Evolutionary conservation across 2,888 invertebrate species (phyloP).

Genomic region (Harpalus rubripes): DNA sequence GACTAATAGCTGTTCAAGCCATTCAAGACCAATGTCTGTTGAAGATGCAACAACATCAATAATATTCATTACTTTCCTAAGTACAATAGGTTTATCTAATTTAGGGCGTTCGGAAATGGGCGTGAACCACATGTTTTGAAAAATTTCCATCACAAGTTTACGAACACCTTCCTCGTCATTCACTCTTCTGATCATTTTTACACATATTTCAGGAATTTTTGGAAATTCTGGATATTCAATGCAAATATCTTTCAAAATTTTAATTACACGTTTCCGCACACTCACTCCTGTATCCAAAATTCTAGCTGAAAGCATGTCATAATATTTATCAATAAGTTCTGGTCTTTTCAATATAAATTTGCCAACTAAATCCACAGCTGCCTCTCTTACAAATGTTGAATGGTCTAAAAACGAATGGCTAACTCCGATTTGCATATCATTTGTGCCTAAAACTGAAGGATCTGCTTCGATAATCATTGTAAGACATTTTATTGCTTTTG

Average conservation of each 20-base stretch:
- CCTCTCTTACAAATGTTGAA: constrained; percentile 99
- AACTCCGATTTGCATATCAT: constrained; percentile 98
- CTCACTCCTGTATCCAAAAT: constrained; percentile 99
- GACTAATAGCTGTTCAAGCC: constrained; percentile 96
- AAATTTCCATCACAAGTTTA: constrained; percentile 98
- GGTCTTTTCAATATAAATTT: constrained; percentile 98
- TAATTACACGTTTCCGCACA: constrained; percentile 98
- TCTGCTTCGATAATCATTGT: constrained; percentile 99
- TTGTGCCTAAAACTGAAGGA: constrained; percentile 91
- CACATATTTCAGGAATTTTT: constrained; percentile 99
- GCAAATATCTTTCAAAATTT: constrained; percentile 98
- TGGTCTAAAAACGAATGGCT: constrained; percentile 97
- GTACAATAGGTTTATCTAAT: constrained; percentile 78
- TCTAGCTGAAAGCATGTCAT: constrained; percentile 94
- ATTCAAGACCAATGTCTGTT: constrained; percentile 93
- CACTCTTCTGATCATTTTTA: constrained; percentile 98
- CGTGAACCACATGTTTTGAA: constrained; percentile 99
- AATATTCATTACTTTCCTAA: constrained; percentile 96
- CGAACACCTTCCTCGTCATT: constrained; percentile 98
- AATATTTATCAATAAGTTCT: constrained; percentile 98
- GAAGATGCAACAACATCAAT: constrained; percentile 97
- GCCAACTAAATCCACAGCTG: constrained; percentile 98
- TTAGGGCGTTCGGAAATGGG: constrained; percentile 85
- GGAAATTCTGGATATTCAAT: constrained; percentile 97
- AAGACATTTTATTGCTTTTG: constrained; percentile 99